These are phyloP conservation scores for Vulpes vulpes DNA, from an alignment of 2,113 vertebrate genomes.

Conservation along the genomic window DNA sequence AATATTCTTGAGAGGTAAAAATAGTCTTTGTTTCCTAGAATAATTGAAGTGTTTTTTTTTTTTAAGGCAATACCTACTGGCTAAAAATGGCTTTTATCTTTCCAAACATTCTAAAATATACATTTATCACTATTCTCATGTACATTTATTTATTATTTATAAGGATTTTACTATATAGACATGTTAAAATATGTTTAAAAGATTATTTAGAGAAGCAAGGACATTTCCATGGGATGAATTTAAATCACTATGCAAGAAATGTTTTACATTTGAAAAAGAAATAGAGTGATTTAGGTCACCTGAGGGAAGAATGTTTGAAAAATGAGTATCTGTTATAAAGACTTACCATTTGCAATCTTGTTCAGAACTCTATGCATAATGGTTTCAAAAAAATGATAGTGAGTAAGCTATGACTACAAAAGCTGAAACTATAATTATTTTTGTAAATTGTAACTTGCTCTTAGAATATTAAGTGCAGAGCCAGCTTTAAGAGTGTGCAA, in stretches of 20 bases:
- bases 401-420: background rate
- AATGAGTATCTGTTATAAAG: conserved; percentile 67
- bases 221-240: conserved; percentile 31
- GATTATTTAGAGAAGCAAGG: conserved; percentile 30
- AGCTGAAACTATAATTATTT: conserved; percentile 19
- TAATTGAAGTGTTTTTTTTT: conserved; percentile 26
- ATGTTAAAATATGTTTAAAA: conserved; percentile 34
- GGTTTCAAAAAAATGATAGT: background rate
- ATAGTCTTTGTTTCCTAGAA: background rate
- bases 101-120: conserved; percentile 33
- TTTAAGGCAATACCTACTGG: background rate
- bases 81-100: conserved; percentile 40
- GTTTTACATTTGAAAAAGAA: conserved; percentile 65
- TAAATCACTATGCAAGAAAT: conserved; percentile 62
- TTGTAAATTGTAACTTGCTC: conserved; percentile 1
- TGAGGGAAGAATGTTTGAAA: conserved; percentile 62
- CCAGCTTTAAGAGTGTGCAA: background rate
- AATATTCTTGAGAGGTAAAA: conserved; percentile 30
- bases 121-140: background rate
- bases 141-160: conserved; percentile 55
- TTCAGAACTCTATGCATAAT: conserved; percentile 43
- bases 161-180: background rate
- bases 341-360: conserved; percentile 51
- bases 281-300: conserved; percentile 75
- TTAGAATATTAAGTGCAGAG: background rate